A percentile compares a stretch with the other conserved stretches of the same genome.
These are phyloP conservation scores for Anastrepha obliqua DNA, from an alignment of 1,140 invertebrate genomes.

Conservation along the genomic window DNA sequence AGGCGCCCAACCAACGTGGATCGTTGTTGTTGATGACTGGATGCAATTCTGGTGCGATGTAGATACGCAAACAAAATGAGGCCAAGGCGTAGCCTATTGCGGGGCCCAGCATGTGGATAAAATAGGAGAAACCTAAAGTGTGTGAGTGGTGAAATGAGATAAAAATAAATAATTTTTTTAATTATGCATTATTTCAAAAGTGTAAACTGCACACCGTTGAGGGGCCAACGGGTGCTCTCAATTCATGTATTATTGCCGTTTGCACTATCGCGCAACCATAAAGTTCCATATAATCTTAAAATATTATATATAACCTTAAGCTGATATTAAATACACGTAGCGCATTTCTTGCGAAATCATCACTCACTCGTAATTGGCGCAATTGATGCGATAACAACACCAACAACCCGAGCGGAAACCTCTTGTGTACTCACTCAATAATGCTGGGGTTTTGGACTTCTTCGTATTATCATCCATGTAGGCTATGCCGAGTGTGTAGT, in stretches of 20 bases:
- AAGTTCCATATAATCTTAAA: background rate
- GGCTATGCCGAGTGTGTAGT: slow-evolving; percentile 80
- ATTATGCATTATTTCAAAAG: background rate
- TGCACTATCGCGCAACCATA: background rate
- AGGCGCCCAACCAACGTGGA: slow-evolving; percentile 86
- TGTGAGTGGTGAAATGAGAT: slow-evolving; percentile 54
- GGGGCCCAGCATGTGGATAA: slow-evolving; percentile 82
- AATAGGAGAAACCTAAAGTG: slow-evolving; percentile 79
- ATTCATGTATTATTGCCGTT: background rate
- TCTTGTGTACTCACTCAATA: slow-evolving; percentile 76
- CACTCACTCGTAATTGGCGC: too few species aligned
- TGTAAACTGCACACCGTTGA: too few species aligned
- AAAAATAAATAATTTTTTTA: background rate
- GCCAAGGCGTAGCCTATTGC: slow-evolving; percentile 82
- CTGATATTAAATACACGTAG: background rate
- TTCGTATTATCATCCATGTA: slow-evolving; percentile 83
- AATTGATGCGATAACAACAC: background rate
- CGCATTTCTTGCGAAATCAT: background rate
- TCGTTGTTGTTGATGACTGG: slow-evolving; percentile 81
- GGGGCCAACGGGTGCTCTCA: background rate
- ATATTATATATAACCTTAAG: background rate
- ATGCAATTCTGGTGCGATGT: slow-evolving; percentile 80
- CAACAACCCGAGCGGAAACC: background rate
- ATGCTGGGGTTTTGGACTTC: slow-evolving; percentile 81
- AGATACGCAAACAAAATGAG: slow-evolving; percentile 81